Base-by-base conservation (phyloP, 2,113 vertebrate genomes). In the Geococcyx californianus region DNA sequence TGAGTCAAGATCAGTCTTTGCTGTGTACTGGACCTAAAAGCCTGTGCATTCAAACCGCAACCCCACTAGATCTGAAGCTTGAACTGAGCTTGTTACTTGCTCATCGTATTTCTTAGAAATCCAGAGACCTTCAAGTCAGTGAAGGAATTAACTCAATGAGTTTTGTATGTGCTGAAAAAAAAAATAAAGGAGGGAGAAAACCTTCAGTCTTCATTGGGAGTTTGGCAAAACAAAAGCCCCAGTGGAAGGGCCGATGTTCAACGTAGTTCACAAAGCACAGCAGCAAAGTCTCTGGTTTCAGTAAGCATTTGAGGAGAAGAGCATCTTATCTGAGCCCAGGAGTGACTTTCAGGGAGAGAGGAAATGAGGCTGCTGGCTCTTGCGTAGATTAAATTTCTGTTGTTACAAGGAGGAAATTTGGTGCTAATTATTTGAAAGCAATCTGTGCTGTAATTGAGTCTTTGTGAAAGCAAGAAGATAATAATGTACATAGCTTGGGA, bases 401-500 rank as follows among this genome's bases (percentile, higher is more conserved):
- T 88, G 72, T 52, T 88, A 72, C 55, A 67, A 77, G 59, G 38
- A 90, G 67, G 82, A 93, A 93, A 91, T 91, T 67, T 77, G 55
- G 38, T 90, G 75, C 29, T 93, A 87, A 95, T 91, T 73, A 69
- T 73, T 74, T 84, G 82, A 91, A 90, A 92, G 60, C 87, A 63
- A 62, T 44, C 34, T 63, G 24, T 84, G 60, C 49, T 88, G 16
- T 78, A 90, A 94, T 6, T 63, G 62, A 80, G 78, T 45, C 63
- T 80, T 59, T 77, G 55, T 45, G 72, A 86, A 86, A 88, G 29
- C 20, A 51, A 80, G 55, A 42, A 77, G 28, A 15, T 67, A 47
- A 72, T n/a, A 44, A 44, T 3, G 6, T 33, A 18, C 47, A 16
- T 4, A 52, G 56, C 49, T 80, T 38, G 64, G 72, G 68, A 67